Percentiles rank a stretch among this genome's conserved stretches.
These are phyloP conservation scores for Cephalopachus bancanus DNA, from an alignment of 2,797 vertebrate genomes.

Conservation along the genomic window DNA sequence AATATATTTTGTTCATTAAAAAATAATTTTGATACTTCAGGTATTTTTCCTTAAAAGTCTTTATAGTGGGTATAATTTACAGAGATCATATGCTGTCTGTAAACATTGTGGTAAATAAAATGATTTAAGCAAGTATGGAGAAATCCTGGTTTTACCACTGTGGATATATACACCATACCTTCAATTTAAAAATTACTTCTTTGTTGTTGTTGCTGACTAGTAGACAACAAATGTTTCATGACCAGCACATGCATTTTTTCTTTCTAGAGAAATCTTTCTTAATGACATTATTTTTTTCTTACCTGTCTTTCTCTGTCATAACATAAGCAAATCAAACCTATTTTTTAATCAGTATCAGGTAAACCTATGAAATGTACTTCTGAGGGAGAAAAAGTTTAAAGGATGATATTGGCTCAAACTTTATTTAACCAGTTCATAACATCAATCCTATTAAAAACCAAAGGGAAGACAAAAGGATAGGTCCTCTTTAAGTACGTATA, in stretches of 20 bases:
- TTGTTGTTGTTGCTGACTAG: not conserved
- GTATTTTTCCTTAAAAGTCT: not conserved
- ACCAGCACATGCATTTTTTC: not conserved
- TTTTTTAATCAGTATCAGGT: not conserved
- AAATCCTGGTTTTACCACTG: not conserved
- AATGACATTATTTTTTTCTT: not conserved
- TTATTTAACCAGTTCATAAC: not conserved
- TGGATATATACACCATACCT: not conserved
- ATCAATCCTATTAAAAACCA: constrained; percentile 44
- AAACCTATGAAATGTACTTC: not conserved
- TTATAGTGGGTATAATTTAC: not conserved
- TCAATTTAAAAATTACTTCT: not conserved
- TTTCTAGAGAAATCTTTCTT: not conserved
- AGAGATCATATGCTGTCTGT: not conserved
- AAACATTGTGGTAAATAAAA: not conserved
- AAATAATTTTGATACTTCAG: not conserved
- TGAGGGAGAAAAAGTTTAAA: not conserved
- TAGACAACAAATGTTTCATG: not conserved
- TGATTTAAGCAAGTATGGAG: not conserved
- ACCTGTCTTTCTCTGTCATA: not conserved
- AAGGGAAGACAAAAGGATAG: constrained; percentile 33
- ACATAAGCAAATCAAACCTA: not conserved
- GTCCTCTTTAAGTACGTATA: too few species aligned
- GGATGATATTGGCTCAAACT: not conserved
- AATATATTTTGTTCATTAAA: not conserved